A percentile compares a stretch with the other conserved stretches of the same genome.
Evolutionary conservation across 2,888 invertebrate species (phyloP).

Genomic region (Nomada fabriciana): DNA sequence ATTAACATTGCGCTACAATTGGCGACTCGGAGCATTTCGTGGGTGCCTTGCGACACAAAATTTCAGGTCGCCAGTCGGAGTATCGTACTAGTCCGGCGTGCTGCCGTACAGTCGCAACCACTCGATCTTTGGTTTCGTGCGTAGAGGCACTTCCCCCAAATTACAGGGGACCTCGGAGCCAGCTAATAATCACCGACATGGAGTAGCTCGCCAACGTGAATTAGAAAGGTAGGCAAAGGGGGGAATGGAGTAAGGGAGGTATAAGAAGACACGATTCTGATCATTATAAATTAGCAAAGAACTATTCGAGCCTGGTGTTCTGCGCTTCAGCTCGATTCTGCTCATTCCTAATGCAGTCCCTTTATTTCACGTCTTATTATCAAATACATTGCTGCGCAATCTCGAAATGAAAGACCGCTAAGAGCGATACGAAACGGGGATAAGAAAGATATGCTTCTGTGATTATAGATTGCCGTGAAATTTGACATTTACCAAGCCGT

Average conservation of each 20-base stretch:
- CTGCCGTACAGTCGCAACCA: not conserved
- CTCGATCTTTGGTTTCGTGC: constrained; percentile 29
- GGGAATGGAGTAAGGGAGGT: not conserved
- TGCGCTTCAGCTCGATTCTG: constrained; percentile 23
- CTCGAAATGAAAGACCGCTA: constrained; percentile 1
- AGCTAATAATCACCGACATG: constrained; percentile 58
- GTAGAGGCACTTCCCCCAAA: constrained; percentile 46
- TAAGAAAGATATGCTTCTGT: constrained; percentile 29
- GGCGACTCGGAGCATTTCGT: constrained; percentile 18
- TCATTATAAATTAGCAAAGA: constrained; percentile 56
- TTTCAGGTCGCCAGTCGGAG: constrained; percentile 36
- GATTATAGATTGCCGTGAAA: constrained; percentile 58
- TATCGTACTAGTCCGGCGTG: not conserved
- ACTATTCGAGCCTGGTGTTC: constrained; percentile 17
- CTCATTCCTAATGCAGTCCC: constrained; percentile 40
- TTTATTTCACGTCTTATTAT: constrained; percentile 37
- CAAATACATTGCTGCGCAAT: constrained; percentile 4
- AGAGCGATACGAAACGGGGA: not conserved
- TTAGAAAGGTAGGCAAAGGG: constrained; percentile 33
- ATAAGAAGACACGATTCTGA: constrained; percentile 33
- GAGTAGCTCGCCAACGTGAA: constrained; percentile 43
- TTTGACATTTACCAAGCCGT: constrained; percentile 29
- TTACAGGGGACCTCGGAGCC: constrained; percentile 52
- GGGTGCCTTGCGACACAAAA: constrained; percentile 45
- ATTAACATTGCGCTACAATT: constrained; percentile 31